Evolutionary conservation across 1,140 invertebrate species (phyloP), one percentile per base, ranked within the genome.

Genomic region (Drosophila pachea): DNA sequence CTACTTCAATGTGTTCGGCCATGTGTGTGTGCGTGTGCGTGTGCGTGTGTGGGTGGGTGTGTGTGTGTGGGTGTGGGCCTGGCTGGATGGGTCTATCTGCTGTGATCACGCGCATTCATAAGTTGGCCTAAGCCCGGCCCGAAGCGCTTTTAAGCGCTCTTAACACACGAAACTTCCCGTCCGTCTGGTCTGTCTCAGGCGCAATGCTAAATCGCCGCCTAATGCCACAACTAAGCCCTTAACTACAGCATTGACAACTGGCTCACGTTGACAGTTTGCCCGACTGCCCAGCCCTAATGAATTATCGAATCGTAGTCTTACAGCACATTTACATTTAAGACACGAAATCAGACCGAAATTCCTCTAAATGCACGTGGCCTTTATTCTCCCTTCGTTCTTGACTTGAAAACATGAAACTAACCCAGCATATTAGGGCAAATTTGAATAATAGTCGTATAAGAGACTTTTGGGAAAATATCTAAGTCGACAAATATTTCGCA

Each of bases 221-320:
- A 86, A 86, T 86, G 76, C 82, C 76, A 52, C 82, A 77, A 63
- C 74, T 86, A 86, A 86, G 68, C 82, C 77, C 77, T 77, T 86
- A 86, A 86, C 81, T 86, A 86, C 77, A 84, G 70, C 81, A 86
- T 74, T 86, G 81, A 68, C 77, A 81, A 78, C 75, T 74, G 74
- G 50, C 76, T 63, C 66, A 53, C 58, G 60, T 62, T 73, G 64
- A 35, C 63, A 70, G 49, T 47, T 60, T 42, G 49, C 31, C 14
- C 11, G 16, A 33, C 43, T 66, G 66, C 42, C 45, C 58, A n/a
- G 40, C 43, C 47, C 63, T 81, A 86, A 86, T 86, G 82, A 86
- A 86, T 77, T 86, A 22, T 22, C 22, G 22, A 86, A 86, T 86
- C 70, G 81, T 86, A 68, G 61, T 61, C 68, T 69, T 73, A 58